Evolutionary conservation across 2,888 invertebrate genomes (phyloP).

Genomic region (Dicycla oo): DNA sequence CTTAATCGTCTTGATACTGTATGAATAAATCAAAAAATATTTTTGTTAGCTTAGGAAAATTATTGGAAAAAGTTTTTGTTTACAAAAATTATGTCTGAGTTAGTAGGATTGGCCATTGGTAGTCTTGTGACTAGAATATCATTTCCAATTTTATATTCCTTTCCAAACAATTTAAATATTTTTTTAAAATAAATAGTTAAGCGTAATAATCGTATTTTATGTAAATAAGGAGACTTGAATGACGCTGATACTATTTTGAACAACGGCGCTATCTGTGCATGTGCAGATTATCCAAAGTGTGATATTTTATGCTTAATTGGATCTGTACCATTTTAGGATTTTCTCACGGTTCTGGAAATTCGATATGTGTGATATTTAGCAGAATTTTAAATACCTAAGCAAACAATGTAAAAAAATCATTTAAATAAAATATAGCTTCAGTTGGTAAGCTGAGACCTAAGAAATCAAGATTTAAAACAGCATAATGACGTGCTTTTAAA

Average conservation of each 20-base stretch:
- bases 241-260: not conserved
- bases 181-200: not conserved
- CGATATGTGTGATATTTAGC: constrained; percentile 35
- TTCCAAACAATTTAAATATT: not conserved
- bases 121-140: not conserved
- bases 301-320: constrained; percentile 41
- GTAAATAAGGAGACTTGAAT: not conserved
- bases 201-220: not conserved
- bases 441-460: constrained; percentile 15
- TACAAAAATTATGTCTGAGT: not conserved
- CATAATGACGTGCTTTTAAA: constrained; percentile 1
- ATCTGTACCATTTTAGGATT: constrained; percentile 2
- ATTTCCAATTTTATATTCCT: constrained; percentile 1
- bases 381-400: constrained; percentile 11
- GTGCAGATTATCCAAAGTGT: constrained; percentile 32
- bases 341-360: constrained; percentile 50
- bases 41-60: not conserved
- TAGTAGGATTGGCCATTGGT: not conserved
- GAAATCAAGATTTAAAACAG: constrained; percentile 11
- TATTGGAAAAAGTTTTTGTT: not conserved
- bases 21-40: constrained; percentile 31
- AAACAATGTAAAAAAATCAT: constrained; percentile 24
- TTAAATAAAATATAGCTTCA: constrained; percentile 29
- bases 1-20: constrained; percentile 76
- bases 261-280: constrained; percentile 1